Evolutionary conservation across 92 coral and sea anemone genomes (phyloP).

Genomic region (Montipora capitata): DNA sequence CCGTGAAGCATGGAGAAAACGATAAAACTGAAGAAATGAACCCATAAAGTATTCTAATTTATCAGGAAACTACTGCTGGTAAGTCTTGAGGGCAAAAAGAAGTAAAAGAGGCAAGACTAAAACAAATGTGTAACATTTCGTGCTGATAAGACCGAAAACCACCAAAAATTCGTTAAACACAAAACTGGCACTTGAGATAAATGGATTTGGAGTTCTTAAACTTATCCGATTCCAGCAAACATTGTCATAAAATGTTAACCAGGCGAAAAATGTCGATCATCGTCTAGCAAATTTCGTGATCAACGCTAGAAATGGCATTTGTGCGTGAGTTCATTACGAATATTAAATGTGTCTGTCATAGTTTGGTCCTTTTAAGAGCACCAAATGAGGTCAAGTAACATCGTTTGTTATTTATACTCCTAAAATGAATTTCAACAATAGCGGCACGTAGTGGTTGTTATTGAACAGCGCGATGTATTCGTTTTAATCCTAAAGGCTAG

Average conservation of each 20-base stretch:
- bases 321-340: neutral
- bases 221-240: neutral
- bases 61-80: too few relatives aligned
- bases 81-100: too few relatives aligned
- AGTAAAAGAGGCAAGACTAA: neutral
- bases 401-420: neutral
- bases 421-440: neutral
- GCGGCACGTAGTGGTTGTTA: neutral
- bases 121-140: neutral
- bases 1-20: too few relatives aligned
- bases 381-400: neutral
- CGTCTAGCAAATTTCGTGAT: neutral
- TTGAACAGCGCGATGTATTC: neutral
- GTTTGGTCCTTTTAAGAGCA: too few relatives aligned
- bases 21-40: too few relatives aligned
- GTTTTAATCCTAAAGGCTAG: too few relatives aligned
- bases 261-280: neutral
- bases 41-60: too few relatives aligned
- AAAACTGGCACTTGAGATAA: conserved; percentile 15
- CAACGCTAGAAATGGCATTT: neutral
- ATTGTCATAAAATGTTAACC: neutral
- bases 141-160: neutral
- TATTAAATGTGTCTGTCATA: too few relatives aligned
- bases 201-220: neutral
- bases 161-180: neutral